Base-by-base conservation (phyloP, 1,140 invertebrate species). In the Cryptotermes secundus region DNA sequence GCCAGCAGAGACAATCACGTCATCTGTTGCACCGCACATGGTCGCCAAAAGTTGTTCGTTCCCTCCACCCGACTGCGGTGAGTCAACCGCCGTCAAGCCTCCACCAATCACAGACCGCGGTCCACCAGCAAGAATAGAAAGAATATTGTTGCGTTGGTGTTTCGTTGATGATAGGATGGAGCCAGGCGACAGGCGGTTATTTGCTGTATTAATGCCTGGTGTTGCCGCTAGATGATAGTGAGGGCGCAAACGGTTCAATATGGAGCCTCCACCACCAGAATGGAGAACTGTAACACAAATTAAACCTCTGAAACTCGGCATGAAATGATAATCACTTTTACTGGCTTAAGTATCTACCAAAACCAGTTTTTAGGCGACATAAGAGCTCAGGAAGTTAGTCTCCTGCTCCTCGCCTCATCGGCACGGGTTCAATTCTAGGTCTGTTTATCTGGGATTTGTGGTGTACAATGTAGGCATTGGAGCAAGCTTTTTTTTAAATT, bases 161-260 rank as follows among this genome's bases (percentile, higher is more conserved):
- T 81, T 35, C 34, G n/a, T 19, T 4, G 81, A 9, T 16, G 81
- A n/a, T n/a, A 82, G 1, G 10, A 38, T 19, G 53, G n/a, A 4
- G 26, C 19, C 34, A 34, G n/a, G 65, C 72, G 34, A 72, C 19
- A 26, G 36, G 72, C 83, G n/a, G 38, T 38, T 26, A 81, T 81
- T 80, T 42, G 45, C 38, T n/a, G 80, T 42, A 31, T 38, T 34
- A 22, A 42, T 24, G 1, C 79, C 83, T 1, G 42, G 72, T n/a
- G 53, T 34, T 65, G 53, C 26, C 22, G 34, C 84, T 19, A 59
- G 31, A 35, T 49, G 80, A 0, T 35, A 26, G 79, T 49, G 84
- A 0, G 84, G 42, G 0, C 84, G 84, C 31, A 84, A 49, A 16
- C 84, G 84, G 35, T 42, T 84, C 45, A 84, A 38, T n/a, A 84